Percentiles rank a stretch among this genome's conserved stretches.
These are phyloP conservation scores for Sorex maritimensis DNA, from an alignment of 2,797 vertebrate genomes.

Conservation along the genomic window DNA sequence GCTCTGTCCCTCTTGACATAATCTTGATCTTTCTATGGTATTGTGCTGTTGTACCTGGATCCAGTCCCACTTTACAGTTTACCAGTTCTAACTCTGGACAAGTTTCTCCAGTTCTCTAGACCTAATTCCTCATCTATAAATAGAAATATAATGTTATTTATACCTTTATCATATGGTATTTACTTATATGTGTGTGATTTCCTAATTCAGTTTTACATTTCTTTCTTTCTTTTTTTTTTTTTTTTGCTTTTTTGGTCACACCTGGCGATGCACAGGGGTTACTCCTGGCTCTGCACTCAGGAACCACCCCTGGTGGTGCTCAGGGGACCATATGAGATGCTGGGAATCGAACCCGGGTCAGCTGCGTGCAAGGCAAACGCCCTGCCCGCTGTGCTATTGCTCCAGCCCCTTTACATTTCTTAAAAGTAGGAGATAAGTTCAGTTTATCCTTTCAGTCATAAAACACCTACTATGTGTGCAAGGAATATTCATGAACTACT, in stretches of 20 bases:
- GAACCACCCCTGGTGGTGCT: too few relatives aligned
- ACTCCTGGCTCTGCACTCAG: too few relatives aligned
- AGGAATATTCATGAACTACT: constrained; percentile 52
- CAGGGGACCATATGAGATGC: too few relatives aligned
- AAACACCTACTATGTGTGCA: constrained; percentile 31
- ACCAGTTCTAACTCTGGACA: constrained; percentile 4
- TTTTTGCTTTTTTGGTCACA: too few relatives aligned
- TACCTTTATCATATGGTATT: constrained; percentile 3
- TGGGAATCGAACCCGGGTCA: too few relatives aligned
- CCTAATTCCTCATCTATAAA: constrained; percentile 50
- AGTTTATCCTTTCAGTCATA: constrained; percentile 54
- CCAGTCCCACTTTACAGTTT: neutral
- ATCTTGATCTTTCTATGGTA: neutral
- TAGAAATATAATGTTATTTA: constrained; percentile 52
- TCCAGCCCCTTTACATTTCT: constrained; percentile 15
- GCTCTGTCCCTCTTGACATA: neutral
- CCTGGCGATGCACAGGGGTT: too few relatives aligned
- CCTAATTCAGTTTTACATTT: constrained; percentile 7
- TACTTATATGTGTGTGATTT: constrained; percentile 7
- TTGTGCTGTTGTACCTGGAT: neutral
- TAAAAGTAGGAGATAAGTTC: constrained; percentile 24
- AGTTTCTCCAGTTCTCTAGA: constrained; percentile 44
- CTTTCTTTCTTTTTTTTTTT: neutral
- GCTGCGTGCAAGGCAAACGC: too few relatives aligned
- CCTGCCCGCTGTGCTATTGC: too few relatives aligned